Conservation (phyloP, 1,140 invertebrate species). For the Choristoneura fumiferana region DNA sequence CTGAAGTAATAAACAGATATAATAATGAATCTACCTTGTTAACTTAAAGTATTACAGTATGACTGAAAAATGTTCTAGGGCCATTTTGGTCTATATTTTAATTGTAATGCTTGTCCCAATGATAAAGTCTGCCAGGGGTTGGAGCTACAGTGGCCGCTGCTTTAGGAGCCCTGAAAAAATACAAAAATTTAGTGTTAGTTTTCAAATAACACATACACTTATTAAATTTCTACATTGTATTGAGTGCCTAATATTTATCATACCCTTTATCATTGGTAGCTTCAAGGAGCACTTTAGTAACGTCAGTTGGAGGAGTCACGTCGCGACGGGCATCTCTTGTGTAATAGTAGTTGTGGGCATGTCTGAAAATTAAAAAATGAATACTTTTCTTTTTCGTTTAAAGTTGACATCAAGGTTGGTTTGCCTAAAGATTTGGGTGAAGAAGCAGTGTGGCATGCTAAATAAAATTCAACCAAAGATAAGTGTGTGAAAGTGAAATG, state of each 20-base stretch:
- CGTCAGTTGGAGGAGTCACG: constrained; percentile 82
- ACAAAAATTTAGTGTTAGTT: too few species aligned
- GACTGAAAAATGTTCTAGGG: background rate
- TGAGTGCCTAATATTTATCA: too few species aligned
- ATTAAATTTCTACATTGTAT: too few species aligned
- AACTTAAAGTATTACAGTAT: constrained; percentile 1
- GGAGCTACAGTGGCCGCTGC: constrained; percentile 55
- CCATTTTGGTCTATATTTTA: constrained; percentile 9
- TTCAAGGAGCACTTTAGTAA: constrained; percentile 69
- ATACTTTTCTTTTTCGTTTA: constrained; percentile 6
- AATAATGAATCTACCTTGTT: constrained; percentile 10
- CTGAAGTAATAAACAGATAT: background rate
- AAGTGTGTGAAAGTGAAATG: too few species aligned
- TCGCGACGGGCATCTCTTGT: constrained; percentile 86
- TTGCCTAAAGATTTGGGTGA: too few species aligned
- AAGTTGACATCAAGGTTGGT: too few species aligned
- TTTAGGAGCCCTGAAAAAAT: constrained; percentile 58
- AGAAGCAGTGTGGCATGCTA: too few species aligned
- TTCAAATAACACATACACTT: too few species aligned
- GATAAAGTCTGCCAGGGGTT: constrained; percentile 78
- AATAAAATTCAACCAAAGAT: too few species aligned
- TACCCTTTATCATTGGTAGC: constrained; percentile 65
- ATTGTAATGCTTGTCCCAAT: constrained; percentile 78
- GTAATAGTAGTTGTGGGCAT: constrained; percentile 89
- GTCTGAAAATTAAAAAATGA: constrained; percentile 38